Conservation (phyloP, 2,888 invertebrate genomes). For the Toxonevra muliebris region DNA sequence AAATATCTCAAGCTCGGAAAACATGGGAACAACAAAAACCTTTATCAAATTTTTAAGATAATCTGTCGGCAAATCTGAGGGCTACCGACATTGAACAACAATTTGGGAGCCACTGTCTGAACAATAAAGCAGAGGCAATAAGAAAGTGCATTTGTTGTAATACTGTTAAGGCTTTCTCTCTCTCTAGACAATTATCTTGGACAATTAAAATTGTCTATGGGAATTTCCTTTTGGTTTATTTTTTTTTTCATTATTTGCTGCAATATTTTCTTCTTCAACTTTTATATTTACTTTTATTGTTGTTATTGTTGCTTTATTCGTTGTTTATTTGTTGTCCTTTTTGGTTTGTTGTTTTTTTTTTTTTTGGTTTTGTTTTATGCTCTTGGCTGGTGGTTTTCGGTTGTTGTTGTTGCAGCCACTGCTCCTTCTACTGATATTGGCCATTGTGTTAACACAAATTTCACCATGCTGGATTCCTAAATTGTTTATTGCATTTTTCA, state of each 20-base stretch:
- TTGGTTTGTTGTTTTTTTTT: conserved; percentile 4
- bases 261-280: neutral
- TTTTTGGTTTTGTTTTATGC: conserved; percentile 15
- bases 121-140: no score
- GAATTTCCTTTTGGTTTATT: conserved; percentile 17
- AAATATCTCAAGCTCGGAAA: no score
- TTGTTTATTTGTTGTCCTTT: conserved; percentile 1
- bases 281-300: conserved; percentile 8
- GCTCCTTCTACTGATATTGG: conserved; percentile 15
- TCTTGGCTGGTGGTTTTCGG: conserved; percentile 11
- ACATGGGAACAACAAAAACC: no score
- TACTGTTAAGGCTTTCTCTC: conserved; percentile 19
- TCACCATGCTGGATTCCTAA: conserved; percentile 26
- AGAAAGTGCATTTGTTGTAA: neutral
- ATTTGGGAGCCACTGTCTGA: no score
- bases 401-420: neutral
- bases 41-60: no score
- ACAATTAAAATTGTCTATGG: conserved; percentile 35
- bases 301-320: neutral
- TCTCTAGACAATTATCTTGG: conserved; percentile 30
- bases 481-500: conserved; percentile 34
- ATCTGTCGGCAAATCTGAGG: no score
- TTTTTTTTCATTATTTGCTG: conserved; percentile 18
- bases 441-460: conserved; percentile 30
- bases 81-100: no score